These are phyloP conservation scores for Ferrisia virgata DNA, from an alignment of 2,888 invertebrate species.

Conservation along the genomic window DNA sequence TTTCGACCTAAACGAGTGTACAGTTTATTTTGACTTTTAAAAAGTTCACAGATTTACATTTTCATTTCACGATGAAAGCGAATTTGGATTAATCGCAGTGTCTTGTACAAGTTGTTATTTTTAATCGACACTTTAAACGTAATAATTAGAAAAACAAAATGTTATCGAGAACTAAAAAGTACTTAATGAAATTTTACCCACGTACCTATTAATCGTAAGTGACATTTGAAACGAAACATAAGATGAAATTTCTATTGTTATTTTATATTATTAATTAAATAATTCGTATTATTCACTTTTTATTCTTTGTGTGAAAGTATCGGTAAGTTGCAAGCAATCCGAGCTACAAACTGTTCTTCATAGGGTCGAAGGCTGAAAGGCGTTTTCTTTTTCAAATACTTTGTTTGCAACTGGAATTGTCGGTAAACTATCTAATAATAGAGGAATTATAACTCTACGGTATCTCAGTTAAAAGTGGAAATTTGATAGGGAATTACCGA, in stretches of 20 bases:
- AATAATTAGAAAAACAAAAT: not conserved
- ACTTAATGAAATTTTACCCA: not conserved
- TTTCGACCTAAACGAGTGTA: not conserved
- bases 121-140: not conserved
- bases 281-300: not conserved
- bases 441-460: no score
- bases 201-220: not conserved
- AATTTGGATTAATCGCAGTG: not conserved
- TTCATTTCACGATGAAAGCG: not conserved
- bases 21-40: not conserved
- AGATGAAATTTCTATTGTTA: not conserved
- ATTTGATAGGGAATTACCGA: no score
- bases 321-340: no score
- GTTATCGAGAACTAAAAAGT: not conserved
- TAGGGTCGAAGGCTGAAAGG: no score
- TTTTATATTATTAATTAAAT: not conserved
- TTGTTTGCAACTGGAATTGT: no score
- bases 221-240: not conserved
- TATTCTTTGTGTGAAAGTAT: not conserved
- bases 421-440: no score
- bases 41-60: not conserved
- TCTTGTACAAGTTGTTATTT: not conserved
- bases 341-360: no score
- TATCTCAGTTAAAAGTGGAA: no score
- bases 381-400: no score